These are phyloP conservation scores for Anthonomus grandis DNA, from an alignment of 1,140 invertebrate genomes.

Conservation along the genomic window DNA sequence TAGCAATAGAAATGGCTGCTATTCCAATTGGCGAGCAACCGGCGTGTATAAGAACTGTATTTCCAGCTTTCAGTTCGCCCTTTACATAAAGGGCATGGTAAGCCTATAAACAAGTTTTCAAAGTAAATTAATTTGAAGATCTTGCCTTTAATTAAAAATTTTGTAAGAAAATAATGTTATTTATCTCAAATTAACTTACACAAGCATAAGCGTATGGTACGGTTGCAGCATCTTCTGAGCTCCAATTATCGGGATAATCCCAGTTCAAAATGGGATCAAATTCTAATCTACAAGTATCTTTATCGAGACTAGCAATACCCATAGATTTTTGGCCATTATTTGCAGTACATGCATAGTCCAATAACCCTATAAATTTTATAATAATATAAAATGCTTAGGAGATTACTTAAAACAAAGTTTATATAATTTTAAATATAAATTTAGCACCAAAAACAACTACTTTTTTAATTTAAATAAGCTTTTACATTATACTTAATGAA, in stretches of 20 bases:
- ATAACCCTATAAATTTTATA: constrained; percentile 12
- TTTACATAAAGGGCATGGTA: constrained; percentile 62
- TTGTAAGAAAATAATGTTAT: not conserved
- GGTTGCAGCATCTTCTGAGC: constrained; percentile 58
- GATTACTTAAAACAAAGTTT: too few species aligned
- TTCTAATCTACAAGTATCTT: constrained; percentile 35
- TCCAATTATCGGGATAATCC: constrained; percentile 60
- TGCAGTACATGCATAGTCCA: constrained; percentile 42
- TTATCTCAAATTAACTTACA: constrained; percentile 41
- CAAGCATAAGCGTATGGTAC: constrained; percentile 60
- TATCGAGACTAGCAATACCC: constrained; percentile 41
- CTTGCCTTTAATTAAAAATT: not conserved
- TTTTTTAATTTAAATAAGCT: too few species aligned
- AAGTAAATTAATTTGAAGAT: not conserved
- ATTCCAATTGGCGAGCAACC: constrained; percentile 68
- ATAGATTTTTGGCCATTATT: constrained; percentile 34
- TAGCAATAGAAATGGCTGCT: constrained; percentile 68
- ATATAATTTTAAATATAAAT: not conserved
- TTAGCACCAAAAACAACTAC: not conserved
- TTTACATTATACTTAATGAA: too few species aligned
- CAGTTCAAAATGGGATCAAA: constrained; percentile 48
- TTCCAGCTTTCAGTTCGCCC: constrained; percentile 54
- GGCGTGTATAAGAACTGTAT: constrained; percentile 65
- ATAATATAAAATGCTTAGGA: too few species aligned
- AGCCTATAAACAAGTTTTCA: constrained; percentile 35